Base-by-base conservation (phyloP, 2,797 vertebrate species). In the Falco concolor region DNA sequence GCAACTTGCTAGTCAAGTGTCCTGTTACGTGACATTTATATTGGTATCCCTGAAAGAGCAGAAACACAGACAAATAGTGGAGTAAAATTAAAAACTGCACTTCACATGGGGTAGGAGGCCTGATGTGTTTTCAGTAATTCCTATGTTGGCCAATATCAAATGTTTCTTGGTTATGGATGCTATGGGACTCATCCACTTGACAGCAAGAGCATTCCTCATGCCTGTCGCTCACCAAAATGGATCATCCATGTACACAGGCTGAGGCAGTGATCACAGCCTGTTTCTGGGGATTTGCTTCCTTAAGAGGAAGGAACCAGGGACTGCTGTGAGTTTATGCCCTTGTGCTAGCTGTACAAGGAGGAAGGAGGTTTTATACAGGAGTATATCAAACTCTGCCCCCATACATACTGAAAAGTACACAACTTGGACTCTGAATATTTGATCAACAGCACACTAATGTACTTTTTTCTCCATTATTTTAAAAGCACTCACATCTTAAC, bases 391-490 rank as follows among this genome's bases (percentile, higher is more conserved):
- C 78, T 69, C 59, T 73, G 36, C 8, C 23, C 36, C 10, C 0
- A 0, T 24, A 52, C 3, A 13, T 44, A 49, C n/a, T 32, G 59
- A 85, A 67, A 81, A 90, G 47, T 53, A 50, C 32, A 47, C 10
- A 34, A 70, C 32, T 91, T 94, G 79, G n/a, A 91, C 82, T 50
- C 56, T 17, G 63, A 57, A 36, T 91, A 42, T 81, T 88, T 81
- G 24, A 93, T 59, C 60, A 73, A 53, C 13, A 75, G 60, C 34
- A 34, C 50, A 59, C 6, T 68, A 49, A 68, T 82, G 23, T 24
- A 61, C 6, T 67, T 75, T 75, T 34, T 68, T 73, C 38, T 68
- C 11, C 32, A 28, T 40, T 70, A 86, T 74, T 67, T 67, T 60
- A 40, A 40, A 40, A 40, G 44, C 28, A 70, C 12, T 70, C 32